A percentile compares a stretch with the other conserved stretches of the same genome.
Conservation (phyloP, 2,888 invertebrate species). For the Sminthurides aquaticus region DNA sequence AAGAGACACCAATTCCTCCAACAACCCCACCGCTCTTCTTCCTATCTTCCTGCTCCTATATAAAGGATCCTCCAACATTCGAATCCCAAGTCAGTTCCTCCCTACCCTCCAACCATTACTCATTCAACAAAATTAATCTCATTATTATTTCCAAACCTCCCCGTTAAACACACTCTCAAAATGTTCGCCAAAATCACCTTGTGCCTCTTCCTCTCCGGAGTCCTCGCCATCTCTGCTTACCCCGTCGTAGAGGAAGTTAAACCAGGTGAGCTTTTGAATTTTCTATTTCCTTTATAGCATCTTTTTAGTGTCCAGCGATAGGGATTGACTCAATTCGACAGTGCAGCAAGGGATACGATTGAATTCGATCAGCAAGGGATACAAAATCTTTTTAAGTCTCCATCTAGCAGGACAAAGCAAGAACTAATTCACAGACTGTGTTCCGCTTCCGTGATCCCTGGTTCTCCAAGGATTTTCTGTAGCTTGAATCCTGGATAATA, state of each 20-base stretch:
- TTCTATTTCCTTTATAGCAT: constrained; percentile 6
- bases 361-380: too few species aligned
- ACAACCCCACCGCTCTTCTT: too few species aligned
- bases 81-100: constrained; percentile 21
- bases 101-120: constrained; percentile 10
- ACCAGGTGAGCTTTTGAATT: constrained; percentile 11
- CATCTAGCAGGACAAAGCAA: too few species aligned
- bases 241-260: constrained; percentile 9
- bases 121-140: neutral
- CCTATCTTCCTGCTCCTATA: neutral
- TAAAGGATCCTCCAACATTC: neutral
- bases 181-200: constrained; percentile 15
- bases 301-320: too few species aligned
- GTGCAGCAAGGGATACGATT: too few species aligned
- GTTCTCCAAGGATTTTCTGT: too few species aligned
- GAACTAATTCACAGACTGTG: too few species aligned
- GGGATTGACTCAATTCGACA: too few species aligned
- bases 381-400: too few species aligned
- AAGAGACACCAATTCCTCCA: neutral
- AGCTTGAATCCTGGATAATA: too few species aligned
- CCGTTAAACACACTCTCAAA: constrained; percentile 2
- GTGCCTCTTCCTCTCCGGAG: constrained; percentile 8
- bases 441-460: too few species aligned
- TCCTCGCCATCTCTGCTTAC: constrained; percentile 12
- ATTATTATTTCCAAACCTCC: constrained; percentile 2